Base-by-base conservation (phyloP, 2,888 invertebrate species). In the Eupithecia exiguata region DNA sequence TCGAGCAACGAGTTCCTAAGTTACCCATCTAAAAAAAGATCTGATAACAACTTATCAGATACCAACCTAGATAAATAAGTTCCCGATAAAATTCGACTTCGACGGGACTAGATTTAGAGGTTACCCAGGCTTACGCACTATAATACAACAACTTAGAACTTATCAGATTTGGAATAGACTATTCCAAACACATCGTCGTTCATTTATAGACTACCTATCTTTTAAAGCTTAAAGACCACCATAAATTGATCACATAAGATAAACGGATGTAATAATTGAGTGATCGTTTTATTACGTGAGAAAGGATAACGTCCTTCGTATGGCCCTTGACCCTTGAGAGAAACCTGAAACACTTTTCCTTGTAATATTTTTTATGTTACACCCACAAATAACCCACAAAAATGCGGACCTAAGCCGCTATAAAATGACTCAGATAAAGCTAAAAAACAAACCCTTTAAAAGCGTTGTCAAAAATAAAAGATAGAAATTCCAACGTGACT, bases 381-480 rank as follows among this genome's bases (percentile, higher is more conserved):
- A 67, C 21, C n/a, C 63, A 65, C 63, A 65, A 65, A 65, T 65
- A 21, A 62, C 66, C 61, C 65, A 67, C 69, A 77, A 69, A 71
- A 71, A 75, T 75, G 71, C 72, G 40, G 69, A 73, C 79, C 79
- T 79, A 67, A 75, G 62, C 68, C 70, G 62, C 69, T 62, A 72
- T 70, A 71, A 75, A 77, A 66, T 77, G 75, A 79, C 69, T 79
- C 80, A 79, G 65, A 69, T 70, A 74, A 73, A 73, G 72, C 73
- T 70, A 69, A 75, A 74, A 72, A 71, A 69, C n/a, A 71, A 75
- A 70, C 58, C 58, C 36, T 68, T 69, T 66, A 38, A 43, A 65
- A 6, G 62, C 66, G 62, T 14, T 30, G 63, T 46, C 70, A 49
- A 72, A 79, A 68, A 70, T 69, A 73, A 72, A 76, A 30, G 68